Evolutionary conservation across 1,140 invertebrate genomes (phyloP), one percentile per base, ranked within the genome.

Genomic region (Atta cephalotes): DNA sequence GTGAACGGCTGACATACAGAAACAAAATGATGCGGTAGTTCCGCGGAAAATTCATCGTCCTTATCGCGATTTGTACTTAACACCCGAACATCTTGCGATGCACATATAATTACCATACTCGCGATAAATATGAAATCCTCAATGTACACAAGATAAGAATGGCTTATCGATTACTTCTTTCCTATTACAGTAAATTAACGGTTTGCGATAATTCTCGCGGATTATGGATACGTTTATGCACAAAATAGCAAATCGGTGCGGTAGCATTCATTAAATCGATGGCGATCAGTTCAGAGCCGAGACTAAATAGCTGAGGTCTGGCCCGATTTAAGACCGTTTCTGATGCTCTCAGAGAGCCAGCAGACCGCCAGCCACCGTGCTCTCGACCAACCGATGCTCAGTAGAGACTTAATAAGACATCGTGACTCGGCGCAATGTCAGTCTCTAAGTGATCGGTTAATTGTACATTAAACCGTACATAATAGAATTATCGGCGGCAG

Each of bases 401-500:
- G 89, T 89, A 85, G 90, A 92, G 92, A 89, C 93, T 95, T 95
- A 95, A 95, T 95, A 95, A 95, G 94, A 95, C 94, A 93, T 95
- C 94, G 93, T 95, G 95, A 95, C 93, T 95, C 92, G 91, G 92
- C 95, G 92, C 92, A 93, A 93, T 92, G 94, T 95, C 94, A 95
- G 90, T 82, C 85, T 92, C 91, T 95, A 95, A 95, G 93, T 95
- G 94, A 95, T 95, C 94, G 92, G 93, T 94, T 95, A 95, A 95
- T 95, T 95, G 94, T 95, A 94, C 94, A 95, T 95, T 95, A 95
- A 94, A 95, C 94, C 94, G 92, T 95, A 93, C 92, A 95, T 95
- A 95, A 95, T 95, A 94, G 93, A 95, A 95, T 95, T 95, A 95
- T 93, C 91, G 91, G 84, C 86, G 79, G 76, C 74, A 89, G 81